These are phyloP conservation scores for Dromas ardeola DNA, from an alignment of 2,113 vertebrate genomes.

Conservation along the genomic window DNA sequence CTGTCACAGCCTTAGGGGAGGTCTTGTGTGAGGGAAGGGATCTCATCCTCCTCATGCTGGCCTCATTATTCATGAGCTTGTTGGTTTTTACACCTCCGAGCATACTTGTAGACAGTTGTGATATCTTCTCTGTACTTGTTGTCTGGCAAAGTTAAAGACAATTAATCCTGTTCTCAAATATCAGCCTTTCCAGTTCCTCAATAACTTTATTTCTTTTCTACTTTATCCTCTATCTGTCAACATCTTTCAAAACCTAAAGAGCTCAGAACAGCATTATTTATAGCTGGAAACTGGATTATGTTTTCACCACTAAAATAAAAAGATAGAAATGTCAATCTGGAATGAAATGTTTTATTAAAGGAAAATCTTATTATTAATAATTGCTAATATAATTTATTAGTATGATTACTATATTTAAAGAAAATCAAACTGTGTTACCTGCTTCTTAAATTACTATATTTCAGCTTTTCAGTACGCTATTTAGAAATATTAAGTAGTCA, in stretches of 20 bases:
- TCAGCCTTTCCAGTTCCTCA: neutral
- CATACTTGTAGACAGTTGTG: neutral
- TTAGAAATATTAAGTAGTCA: conserved; percentile 22
- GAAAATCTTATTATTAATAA: neutral
- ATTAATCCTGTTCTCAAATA: neutral
- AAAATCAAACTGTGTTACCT: neutral
- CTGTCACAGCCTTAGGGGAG: neutral
- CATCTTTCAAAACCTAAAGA: neutral
- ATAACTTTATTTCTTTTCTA: neutral
- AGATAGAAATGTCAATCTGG: neutral
- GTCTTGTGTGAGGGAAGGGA: neutral
- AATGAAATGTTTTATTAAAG: neutral
- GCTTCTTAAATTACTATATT: neutral
- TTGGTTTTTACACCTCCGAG: neutral
- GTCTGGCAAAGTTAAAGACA: neutral
- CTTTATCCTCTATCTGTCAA: neutral
- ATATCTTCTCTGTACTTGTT: neutral
- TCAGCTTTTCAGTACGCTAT: neutral
- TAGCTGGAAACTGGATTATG: neutral
- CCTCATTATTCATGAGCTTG: neutral
- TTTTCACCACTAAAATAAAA: neutral
- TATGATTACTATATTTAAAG: neutral
- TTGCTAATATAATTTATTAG: neutral
- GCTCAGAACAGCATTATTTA: neutral
- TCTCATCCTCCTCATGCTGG: neutral